Evolutionary conservation across 2,113 vertebrate genomes (phyloP).

Genomic region (Hipposideros armiger): DNA sequence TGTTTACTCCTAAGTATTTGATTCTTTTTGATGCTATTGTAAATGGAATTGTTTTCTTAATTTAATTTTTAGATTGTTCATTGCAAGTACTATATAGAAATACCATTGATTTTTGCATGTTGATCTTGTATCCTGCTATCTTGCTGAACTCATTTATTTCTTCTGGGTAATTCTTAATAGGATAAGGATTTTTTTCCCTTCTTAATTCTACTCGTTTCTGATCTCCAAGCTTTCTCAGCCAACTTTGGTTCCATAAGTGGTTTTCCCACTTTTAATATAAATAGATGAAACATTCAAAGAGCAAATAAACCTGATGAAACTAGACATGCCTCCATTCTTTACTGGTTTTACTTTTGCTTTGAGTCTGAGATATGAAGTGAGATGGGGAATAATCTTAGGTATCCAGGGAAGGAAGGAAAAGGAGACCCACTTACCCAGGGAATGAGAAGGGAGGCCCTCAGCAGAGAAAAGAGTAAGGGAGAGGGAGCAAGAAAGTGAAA

Average conservation of each 20-base stretch:
- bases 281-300: neutral
- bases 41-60: constrained; percentile 6
- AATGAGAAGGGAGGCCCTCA: neutral
- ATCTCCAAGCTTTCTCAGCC: neutral
- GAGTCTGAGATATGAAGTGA: neutral
- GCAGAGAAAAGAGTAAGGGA: neutral
- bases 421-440: neutral
- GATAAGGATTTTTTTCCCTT: neutral
- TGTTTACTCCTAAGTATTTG: constrained; percentile 18
- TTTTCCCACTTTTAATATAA: constrained; percentile 11
- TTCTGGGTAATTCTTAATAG: constrained; percentile 22
- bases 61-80: constrained; percentile 41
- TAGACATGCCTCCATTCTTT: neutral
- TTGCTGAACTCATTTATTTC: constrained; percentile 35
- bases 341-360: neutral
- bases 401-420: neutral
- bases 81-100: neutral
- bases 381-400: neutral
- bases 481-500: neutral
- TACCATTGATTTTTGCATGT: constrained; percentile 16
- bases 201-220: neutral
- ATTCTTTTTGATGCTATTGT: constrained; percentile 20
- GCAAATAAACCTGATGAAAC: neutral
- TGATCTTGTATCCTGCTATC: constrained; percentile 3
- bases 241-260: neutral